Conservation (phyloP, 2,888 invertebrate species). For the Trachelus iudaicus region DNA sequence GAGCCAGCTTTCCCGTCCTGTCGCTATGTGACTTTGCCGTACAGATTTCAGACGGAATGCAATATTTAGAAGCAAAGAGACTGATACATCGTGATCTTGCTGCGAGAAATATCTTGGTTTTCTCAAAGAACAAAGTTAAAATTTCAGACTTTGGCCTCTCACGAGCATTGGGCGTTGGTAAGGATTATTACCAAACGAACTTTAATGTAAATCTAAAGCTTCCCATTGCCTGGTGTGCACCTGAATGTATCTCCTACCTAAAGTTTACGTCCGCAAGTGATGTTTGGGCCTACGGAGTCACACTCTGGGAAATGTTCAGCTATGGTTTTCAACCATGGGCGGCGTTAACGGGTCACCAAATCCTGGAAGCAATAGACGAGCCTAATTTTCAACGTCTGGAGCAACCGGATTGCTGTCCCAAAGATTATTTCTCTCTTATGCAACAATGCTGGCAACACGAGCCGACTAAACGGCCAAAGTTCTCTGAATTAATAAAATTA, state of each 20-base stretch:
- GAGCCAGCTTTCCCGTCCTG: conserved; percentile 91
- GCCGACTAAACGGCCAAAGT: conserved; percentile 87
- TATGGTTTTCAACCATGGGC: conserved; percentile 99
- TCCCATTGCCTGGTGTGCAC: conserved; percentile 99
- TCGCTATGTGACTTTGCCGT: conserved; percentile 95
- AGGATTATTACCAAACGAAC: conserved; percentile 99
- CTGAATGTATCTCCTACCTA: conserved; percentile 95
- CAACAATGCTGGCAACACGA: conserved; percentile 97
- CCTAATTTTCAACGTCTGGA: conserved; percentile 91
- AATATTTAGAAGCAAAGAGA: conserved; percentile 94
- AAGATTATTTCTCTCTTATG: conserved; percentile 93
- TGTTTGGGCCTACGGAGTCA: conserved; percentile 98
- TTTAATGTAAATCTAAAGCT: conserved; percentile 96
- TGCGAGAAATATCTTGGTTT: conserved; percentile 97
- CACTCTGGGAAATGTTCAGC: conserved; percentile 99
- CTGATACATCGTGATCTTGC: conserved; percentile 98
- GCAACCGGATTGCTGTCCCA: conserved; percentile 94
- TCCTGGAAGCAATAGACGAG: conserved; percentile 93
- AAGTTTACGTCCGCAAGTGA: conserved; percentile 97
- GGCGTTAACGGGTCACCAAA: conserved; percentile 92
- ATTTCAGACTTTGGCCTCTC: conserved; percentile 98
- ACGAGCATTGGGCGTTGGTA: conserved; percentile 94
- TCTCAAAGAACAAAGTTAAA: conserved; percentile 95
- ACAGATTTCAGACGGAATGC: conserved; percentile 98
- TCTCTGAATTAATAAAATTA: conserved; percentile 82